phyloP scores from a whole-genome alignment of 2,888 invertebrate genomes.

The Malthinus seriepunctatus region DNA sequence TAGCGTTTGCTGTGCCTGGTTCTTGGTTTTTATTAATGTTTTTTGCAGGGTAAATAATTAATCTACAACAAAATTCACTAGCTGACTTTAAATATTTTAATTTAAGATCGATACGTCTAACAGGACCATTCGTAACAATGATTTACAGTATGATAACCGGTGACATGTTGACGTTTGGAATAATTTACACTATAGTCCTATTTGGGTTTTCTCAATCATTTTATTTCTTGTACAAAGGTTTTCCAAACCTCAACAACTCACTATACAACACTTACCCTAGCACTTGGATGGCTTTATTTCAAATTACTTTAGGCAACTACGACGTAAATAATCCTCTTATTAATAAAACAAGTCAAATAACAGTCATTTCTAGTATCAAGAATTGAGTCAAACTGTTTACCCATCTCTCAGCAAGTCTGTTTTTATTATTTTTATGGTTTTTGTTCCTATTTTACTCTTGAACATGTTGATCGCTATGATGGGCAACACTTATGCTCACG shows the following conservation, averaged over 20 bases:
- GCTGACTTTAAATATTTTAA: constrained; percentile 13
- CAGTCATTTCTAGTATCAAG: constrained; percentile 77
- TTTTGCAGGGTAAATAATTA: constrained; percentile 84
- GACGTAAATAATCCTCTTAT: constrained; percentile 69
- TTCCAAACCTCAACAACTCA: constrained; percentile 78
- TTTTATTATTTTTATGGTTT: constrained; percentile 97
- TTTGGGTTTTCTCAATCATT: constrained; percentile 96
- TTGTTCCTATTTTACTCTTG: constrained; percentile 92
- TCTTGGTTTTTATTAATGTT: constrained; percentile 98
- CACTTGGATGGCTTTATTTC: constrained; percentile 98
- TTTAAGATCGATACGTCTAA: constrained; percentile 85
- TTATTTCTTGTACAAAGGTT: constrained; percentile 92
- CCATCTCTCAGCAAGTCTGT: constrained; percentile 92
- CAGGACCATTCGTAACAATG: constrained; percentile 99
- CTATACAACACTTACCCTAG: constrained; percentile 83
- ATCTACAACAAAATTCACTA: neutral
- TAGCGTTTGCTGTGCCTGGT: constrained; percentile 91
- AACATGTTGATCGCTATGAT: constrained; percentile 99
- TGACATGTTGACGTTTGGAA: constrained; percentile 97
- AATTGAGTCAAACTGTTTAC: constrained; percentile 87
- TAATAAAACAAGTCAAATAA: neutral
- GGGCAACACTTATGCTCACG: constrained; percentile 98
- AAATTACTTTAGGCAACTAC: constrained; percentile 97
- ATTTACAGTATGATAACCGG: constrained; percentile 99
- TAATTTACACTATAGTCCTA: constrained; percentile 93